Evolutionary conservation across 2,113 vertebrate species (phyloP).

Genomic region (Gavialis gangeticus): DNA sequence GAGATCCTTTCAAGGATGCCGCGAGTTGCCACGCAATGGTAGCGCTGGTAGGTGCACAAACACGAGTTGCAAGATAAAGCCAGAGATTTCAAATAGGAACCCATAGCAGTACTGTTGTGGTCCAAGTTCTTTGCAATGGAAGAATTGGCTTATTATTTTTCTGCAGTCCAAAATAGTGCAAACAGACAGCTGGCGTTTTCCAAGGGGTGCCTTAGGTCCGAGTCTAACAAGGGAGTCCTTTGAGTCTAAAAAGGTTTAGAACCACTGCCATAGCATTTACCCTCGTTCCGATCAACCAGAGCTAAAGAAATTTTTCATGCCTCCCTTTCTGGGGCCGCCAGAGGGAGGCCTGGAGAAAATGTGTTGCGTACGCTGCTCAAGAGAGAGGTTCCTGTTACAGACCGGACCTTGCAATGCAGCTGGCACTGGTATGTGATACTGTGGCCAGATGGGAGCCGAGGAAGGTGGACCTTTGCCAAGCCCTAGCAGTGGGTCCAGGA

Average conservation of each 20-base stretch:
- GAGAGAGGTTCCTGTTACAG: accelerated
- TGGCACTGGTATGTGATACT: neutral
- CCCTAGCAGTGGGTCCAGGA: neutral
- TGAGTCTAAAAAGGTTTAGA: neutral
- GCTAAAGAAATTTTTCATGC: neutral
- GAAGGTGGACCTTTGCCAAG: neutral
- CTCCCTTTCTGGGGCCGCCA: constrained; percentile 18
- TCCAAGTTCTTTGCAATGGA: no score
- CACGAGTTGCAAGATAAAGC: no score
- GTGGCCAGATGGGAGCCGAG: neutral
- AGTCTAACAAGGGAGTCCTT: no score
- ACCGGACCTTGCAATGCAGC: neutral
- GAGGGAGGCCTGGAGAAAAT: neutral
- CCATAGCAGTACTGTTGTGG: no score
- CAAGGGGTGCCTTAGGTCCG: no score
- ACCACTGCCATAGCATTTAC: neutral
- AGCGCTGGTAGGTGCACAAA: no score
- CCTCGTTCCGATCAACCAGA: neutral
- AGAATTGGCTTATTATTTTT: no score
- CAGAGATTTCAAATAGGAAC: no score
- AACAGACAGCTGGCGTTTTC: no score
- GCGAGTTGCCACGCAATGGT: no score
- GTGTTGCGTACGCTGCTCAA: accelerated
- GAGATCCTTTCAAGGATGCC: no score
- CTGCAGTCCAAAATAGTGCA: no score